A percentile compares a stretch with the other conserved stretches of the same genome.
phyloP scores from a whole-genome alignment of 2,888 invertebrate genomes.

The Dione vanillae region DNA sequence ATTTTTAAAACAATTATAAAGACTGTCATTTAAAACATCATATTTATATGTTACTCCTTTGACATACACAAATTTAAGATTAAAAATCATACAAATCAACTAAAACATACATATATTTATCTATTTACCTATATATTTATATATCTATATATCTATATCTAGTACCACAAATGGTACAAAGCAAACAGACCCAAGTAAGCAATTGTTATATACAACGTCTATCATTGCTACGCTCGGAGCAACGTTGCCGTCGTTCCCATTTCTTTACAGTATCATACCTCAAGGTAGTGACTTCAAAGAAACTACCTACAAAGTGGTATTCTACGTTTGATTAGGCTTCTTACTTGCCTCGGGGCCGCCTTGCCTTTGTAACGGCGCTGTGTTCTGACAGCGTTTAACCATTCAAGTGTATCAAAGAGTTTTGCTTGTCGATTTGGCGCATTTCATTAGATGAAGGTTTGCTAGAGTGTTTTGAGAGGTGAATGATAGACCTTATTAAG shows the following conservation, averaged over 20 bases:
- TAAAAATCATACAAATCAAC: not conserved
- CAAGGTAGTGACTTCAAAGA: slow-evolving; percentile 68
- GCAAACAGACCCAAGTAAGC: slow-evolving; percentile 5
- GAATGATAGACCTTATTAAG: not conserved
- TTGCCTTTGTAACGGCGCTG: slow-evolving; percentile 77
- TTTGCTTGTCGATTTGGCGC: slow-evolving; percentile 65
- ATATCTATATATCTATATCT: no score
- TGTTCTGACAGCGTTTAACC: slow-evolving; percentile 51
- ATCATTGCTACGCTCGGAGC: slow-evolving; percentile 35
- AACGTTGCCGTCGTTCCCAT: slow-evolving; percentile 31
- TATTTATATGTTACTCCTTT: no score
- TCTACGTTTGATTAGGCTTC: slow-evolving; percentile 81
- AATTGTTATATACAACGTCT: slow-evolving; percentile 23
- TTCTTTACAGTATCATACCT: slow-evolving; percentile 44
- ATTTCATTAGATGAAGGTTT: slow-evolving; percentile 6
- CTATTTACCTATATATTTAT: no score
- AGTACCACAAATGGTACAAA: slow-evolving; percentile 3
- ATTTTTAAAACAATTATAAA: no score
- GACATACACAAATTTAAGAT: no score
- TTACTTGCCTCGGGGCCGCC: slow-evolving; percentile 71
- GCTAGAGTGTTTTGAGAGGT: not conserved
- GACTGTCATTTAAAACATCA: no score
- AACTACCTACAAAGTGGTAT: slow-evolving; percentile 78
- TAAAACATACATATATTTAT: not conserved
- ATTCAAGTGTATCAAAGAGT: slow-evolving; percentile 29